Base-by-base conservation (phyloP, 2,113 vertebrate genomes). In the Apteryx mantelli region DNA sequence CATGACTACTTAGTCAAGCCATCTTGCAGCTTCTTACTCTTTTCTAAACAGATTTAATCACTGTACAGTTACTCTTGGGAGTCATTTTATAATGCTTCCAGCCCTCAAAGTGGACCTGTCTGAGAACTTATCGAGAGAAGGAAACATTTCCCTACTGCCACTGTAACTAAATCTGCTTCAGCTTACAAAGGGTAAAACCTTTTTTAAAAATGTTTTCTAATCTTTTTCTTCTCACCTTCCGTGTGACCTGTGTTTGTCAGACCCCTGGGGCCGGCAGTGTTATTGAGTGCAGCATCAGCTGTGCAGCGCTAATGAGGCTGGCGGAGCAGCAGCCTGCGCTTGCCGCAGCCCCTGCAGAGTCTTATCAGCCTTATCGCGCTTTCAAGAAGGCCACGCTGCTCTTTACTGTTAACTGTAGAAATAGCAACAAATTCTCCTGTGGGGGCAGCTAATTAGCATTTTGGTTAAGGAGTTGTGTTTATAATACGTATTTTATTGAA, bases 261-360 rank as follows among this genome's bases (percentile, higher is more conserved):
- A 53, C 76, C 82, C 84, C 88, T 0, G 2, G 53, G 85, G 81
- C 44, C 56, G 64, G 69, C 73, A 7, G 48, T 96, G 84, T 68
- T 91, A 20, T 79, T 11, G 17, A 64, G 13, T 48, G 69, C 79
- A 86, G 89, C 64, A 61, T 82, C 88, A 91, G 94, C 94, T 92
- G 90, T 42, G 86, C 92, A 36, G 7, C 96, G 95, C 93, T 96
- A 91, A 86, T 89, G 93, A 93, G 94, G 25, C 88, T 28, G 19
- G 7, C 40, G 4, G 68, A 87, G 25, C 75, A 86, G 68, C 88
- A 69, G 44, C 58, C 48, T 48, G n/a, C 61, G 78, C 70, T 86
- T 80, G 85, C 36, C 91, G 75, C 83, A 81, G 78, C 82, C 64
- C 55, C 13, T 44, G 88, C 40, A 50, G 91, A 84, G 6, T 88